Percentiles rank a stretch among this genome's conserved stretches.
Conservation (phyloP, 2,888 invertebrate species). For the Leptothorax acervorum region DNA sequence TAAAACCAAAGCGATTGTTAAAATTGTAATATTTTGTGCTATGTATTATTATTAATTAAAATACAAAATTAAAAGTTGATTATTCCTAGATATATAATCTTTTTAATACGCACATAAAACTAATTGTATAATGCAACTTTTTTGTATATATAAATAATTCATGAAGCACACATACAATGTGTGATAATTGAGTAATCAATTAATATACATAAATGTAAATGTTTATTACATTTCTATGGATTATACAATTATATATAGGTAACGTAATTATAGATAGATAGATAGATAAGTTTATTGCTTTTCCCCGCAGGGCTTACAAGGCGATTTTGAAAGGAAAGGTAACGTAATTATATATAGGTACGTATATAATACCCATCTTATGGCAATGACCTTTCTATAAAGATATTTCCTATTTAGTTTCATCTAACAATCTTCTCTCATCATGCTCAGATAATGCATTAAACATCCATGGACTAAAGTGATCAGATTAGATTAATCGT, state of each 20-base stretch:
- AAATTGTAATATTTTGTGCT: no score
- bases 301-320: no score
- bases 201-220: conserved; percentile 7
- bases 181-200: not conserved
- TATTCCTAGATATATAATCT: no score
- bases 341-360: not conserved
- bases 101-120: not conserved
- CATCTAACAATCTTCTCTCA: not conserved
- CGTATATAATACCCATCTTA: not conserved
- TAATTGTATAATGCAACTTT: not conserved
- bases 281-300: no score
- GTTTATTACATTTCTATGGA: not conserved
- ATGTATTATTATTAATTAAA: no score
- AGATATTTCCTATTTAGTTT: not conserved
- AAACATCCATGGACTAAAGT: not conserved
- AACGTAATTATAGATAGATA: no score
- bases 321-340: no score
- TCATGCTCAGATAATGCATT: not conserved
- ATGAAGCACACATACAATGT: no score
- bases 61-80: no score
- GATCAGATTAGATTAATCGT: conserved; percentile 42
- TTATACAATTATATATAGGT: not conserved
- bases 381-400: not conserved
- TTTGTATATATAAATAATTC: not conserved
- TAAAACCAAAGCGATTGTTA: not conserved